These are phyloP conservation scores for Troilus luridus DNA, from an alignment of 2,888 invertebrate genomes.

Conservation along the genomic window DNA sequence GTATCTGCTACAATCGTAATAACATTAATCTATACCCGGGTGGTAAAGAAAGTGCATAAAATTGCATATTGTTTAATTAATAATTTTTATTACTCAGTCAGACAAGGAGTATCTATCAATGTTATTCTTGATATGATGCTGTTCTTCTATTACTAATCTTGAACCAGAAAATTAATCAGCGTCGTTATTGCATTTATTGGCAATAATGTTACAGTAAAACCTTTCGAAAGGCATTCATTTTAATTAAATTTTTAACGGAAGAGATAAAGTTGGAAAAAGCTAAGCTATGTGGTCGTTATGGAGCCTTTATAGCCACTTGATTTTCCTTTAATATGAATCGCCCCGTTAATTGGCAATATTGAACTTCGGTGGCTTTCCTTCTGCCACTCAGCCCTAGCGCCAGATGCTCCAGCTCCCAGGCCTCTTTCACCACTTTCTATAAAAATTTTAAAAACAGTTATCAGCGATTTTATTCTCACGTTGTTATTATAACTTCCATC, in stretches of 20 bases:
- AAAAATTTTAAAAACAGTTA: not conserved
- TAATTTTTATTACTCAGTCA: too few relatives aligned
- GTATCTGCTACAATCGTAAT: too few relatives aligned
- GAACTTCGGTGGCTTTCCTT: not conserved
- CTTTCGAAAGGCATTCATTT: not conserved
- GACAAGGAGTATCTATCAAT: too few relatives aligned
- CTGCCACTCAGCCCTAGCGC: not conserved
- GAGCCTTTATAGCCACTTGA: conserved; percentile 6
- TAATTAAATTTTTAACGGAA: not conserved
- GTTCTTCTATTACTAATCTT: too few relatives aligned
- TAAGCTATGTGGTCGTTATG: not conserved
- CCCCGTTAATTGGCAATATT: conserved; percentile 15
- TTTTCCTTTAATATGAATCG: conserved; percentile 22
- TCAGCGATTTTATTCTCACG: not conserved
- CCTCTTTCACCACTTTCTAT: not conserved
- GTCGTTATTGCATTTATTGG: not conserved
- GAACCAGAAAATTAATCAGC: not conserved
- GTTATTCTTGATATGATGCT: too few relatives aligned
- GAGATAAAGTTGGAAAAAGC: conserved; percentile 4
- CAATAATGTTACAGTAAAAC: not conserved
- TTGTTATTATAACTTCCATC: too few relatives aligned
- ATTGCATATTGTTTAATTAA: too few relatives aligned
- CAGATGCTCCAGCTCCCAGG: not conserved
- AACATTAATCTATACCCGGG: too few relatives aligned
- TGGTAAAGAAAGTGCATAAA: too few relatives aligned